Evolutionary conservation across 2,113 vertebrate species (phyloP).

Genomic region (Caloenas nicobarica): DNA sequence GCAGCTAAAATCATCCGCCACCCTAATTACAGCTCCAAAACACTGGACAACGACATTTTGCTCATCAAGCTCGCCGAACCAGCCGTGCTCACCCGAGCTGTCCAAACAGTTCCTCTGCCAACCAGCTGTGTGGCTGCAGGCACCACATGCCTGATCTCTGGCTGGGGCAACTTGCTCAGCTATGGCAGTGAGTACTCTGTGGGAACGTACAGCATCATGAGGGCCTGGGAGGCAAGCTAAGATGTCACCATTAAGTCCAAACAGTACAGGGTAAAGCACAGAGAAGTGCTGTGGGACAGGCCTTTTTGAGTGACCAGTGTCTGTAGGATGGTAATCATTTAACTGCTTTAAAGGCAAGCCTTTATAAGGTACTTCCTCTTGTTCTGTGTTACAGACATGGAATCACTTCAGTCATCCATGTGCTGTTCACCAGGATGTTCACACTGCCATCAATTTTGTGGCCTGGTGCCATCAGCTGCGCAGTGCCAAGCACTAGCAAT

Average conservation of each 20-base stretch:
- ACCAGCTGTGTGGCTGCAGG: constrained; percentile 17
- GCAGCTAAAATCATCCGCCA: constrained; percentile 21
- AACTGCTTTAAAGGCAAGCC: not conserved
- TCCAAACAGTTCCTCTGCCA: not conserved
- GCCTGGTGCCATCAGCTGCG: not conserved
- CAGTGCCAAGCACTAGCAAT: not conserved
- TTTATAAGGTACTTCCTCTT: not conserved
- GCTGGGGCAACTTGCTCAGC: constrained; percentile 86
- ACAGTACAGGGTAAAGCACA: not conserved
- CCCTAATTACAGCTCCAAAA: not conserved
- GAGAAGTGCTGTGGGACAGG: not conserved
- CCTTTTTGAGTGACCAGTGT: rapidly evolving
- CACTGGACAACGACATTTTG: constrained; percentile 46
- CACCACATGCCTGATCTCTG: constrained; percentile 79
- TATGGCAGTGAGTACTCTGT: too few species aligned
- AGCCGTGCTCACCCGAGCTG: not conserved
- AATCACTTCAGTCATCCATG: too few species aligned
- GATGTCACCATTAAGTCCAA: too few species aligned
- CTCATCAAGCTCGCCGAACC: constrained; percentile 42
- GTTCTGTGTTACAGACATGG: not conserved
- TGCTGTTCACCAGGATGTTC: not conserved
- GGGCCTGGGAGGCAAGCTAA: rapidly evolving
- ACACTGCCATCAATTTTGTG: not conserved
- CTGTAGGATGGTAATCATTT: not conserved
- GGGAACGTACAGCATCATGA: not conserved